Percentiles rank a stretch among this genome's conserved stretches.
Conservation (phyloP, 2,888 invertebrate genomes). For the Synanthedon tipuliformis region DNA sequence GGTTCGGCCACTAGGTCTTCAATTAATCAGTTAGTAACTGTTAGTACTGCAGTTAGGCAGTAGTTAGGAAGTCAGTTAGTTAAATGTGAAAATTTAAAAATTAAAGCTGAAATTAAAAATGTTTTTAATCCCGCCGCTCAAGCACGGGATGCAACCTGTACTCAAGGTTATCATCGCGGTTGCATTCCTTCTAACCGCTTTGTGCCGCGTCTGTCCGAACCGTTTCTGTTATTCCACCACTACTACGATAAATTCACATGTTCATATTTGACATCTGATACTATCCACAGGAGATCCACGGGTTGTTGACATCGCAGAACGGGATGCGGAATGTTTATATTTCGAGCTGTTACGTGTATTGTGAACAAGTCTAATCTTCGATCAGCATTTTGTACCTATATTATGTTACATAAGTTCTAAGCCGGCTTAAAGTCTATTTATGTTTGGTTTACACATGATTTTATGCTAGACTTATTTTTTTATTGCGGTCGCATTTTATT, state of each 20-base stretch:
- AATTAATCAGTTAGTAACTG: no score
- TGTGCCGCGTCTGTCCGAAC: constrained; percentile 2
- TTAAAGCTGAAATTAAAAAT: not conserved
- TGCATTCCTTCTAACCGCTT: constrained; percentile 23
- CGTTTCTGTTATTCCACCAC: constrained; percentile 2
- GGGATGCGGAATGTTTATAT: not conserved
- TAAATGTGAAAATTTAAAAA: no score
- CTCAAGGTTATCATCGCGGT: constrained; percentile 25
- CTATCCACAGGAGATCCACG: not conserved
- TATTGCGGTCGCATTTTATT: no score
- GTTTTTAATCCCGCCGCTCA: constrained; percentile 2
- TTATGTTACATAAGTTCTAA: not conserved
- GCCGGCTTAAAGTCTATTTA: no score
- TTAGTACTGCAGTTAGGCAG: no score
- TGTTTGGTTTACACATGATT: no score
- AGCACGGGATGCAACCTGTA: constrained; percentile 7
- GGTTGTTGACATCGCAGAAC: not conserved
- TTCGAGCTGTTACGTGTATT: not conserved
- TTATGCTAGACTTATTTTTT: no score
- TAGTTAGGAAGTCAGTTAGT: no score
- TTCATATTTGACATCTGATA: not conserved
- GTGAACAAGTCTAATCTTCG: not conserved
- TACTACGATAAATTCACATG: not conserved
- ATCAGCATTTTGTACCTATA: not conserved
- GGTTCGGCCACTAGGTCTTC: no score